Evolutionary conservation across 2,888 invertebrate species (phyloP).

Genomic region (Chymomyza fuscimana): DNA sequence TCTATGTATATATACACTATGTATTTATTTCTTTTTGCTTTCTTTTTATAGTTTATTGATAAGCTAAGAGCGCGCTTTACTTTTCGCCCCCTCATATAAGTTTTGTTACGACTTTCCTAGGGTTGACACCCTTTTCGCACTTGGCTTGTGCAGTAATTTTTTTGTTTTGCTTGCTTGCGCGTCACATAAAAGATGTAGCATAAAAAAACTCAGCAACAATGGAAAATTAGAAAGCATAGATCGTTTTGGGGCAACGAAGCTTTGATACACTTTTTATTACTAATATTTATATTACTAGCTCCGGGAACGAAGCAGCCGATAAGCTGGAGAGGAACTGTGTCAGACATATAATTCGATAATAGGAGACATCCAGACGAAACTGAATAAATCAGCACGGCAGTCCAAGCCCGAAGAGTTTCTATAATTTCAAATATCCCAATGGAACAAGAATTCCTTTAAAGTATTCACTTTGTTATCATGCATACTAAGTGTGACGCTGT

Average conservation of each 20-base stretch:
- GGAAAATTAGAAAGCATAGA: not conserved
- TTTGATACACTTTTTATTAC: not conserved
- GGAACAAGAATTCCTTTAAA: no score
- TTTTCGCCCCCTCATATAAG: slow-evolving; percentile 26
- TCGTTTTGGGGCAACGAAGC: not conserved
- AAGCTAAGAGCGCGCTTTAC: slow-evolving; percentile 48
- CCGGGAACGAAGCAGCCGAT: no score
- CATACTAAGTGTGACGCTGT: no score
- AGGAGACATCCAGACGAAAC: no score
- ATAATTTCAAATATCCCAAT: no score
- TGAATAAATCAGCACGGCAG: no score
- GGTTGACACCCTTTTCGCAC: slow-evolving; percentile 42
- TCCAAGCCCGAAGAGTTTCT: no score
- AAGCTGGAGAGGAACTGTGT: no score
- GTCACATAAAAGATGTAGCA: slow-evolving; percentile 21
- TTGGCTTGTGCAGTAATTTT: slow-evolving; percentile 29
- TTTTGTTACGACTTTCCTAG: slow-evolving; percentile 20
- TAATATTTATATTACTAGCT: no score
- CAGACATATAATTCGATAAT: no score
- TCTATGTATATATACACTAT: not conserved
- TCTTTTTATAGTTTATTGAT: slow-evolving; percentile 70
- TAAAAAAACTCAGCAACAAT: slow-evolving; percentile 17
- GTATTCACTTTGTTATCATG: no score
- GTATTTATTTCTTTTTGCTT: slow-evolving; percentile 8
- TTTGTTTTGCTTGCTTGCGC: slow-evolving; percentile 48